These are phyloP conservation scores for Coelinius sp. DNA, from an alignment of 2,888 invertebrate genomes.

Conservation along the genomic window DNA sequence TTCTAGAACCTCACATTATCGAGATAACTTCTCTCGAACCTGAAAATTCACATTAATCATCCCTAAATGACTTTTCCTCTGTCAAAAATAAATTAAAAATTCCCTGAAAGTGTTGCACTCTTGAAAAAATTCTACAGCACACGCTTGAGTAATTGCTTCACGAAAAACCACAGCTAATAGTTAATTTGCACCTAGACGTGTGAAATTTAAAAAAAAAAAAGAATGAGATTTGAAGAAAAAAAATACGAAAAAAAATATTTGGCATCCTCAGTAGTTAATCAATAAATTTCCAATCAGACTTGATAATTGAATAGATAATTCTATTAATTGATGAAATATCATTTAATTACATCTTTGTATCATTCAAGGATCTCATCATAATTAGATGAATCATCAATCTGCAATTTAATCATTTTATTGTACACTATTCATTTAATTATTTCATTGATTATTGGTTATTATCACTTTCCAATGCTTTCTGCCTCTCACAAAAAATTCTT, in stretches of 20 bases:
- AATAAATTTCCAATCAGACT: not conserved
- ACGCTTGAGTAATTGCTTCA: conserved; percentile 24
- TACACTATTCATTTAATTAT: not conserved
- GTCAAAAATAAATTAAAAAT: too few species aligned
- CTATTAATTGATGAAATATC: not conserved
- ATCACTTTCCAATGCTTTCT: conserved; percentile 19
- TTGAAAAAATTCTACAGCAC: conserved; percentile 11
- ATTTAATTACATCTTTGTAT: conserved; percentile 21
- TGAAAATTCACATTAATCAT: too few species aligned
- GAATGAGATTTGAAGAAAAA: not conserved
- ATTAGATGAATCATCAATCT: not conserved
- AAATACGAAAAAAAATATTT: conserved; percentile 9
- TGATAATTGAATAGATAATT: conserved; percentile 11
- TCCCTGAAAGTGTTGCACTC: not conserved
- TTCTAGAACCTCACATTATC: not conserved
- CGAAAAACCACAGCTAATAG: not conserved
- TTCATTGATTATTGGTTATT: conserved; percentile 4
- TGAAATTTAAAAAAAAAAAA: not conserved
- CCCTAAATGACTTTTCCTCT: conserved; percentile 3
- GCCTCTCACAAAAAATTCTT: conserved; percentile 11
- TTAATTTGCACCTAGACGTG: conserved; percentile 11
- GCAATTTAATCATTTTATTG: not conserved
- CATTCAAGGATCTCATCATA: conserved; percentile 10
- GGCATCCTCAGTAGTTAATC: conserved; percentile 22
- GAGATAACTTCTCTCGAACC: too few species aligned